phyloP scores from a whole-genome alignment of 2,797 vertebrate genomes.

The Astyanax mexicanus region DNA sequence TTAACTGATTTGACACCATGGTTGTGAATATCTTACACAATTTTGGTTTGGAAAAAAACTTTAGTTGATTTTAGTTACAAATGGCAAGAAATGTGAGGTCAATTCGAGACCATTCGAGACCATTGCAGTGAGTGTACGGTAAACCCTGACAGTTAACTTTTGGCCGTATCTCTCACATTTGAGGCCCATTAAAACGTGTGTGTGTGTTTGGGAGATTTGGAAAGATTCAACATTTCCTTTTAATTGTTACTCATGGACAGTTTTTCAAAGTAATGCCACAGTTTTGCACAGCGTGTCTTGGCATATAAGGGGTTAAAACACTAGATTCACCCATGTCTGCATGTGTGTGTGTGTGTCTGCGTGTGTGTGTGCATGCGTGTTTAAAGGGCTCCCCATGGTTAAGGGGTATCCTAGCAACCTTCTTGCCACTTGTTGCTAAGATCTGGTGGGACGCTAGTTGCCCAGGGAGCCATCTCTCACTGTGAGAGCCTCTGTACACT shows the following conservation, averaged over 20 bases:
- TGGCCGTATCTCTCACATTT: conserved; percentile 13
- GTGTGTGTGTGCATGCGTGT: background rate
- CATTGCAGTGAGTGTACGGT: background rate
- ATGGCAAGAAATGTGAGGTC: background rate
- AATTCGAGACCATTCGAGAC: too few species aligned
- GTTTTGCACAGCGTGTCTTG: background rate
- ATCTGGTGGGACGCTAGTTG: conserved; percentile 46
- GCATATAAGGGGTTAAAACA: conserved; percentile 10
- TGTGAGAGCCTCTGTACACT: conserved; percentile 51
- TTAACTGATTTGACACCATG: too few species aligned
- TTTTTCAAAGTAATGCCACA: background rate
- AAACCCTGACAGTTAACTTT: conserved; percentile 18
- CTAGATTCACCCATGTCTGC: too few species aligned
- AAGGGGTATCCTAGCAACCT: conserved; percentile 49
- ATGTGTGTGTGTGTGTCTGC: background rate
- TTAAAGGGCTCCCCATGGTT: conserved; percentile 39
- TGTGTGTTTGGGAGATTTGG: too few species aligned
- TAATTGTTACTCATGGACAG: background rate
- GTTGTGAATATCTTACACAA: too few species aligned
- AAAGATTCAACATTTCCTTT: too few species aligned
- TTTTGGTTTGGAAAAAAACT: too few species aligned
- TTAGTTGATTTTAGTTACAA: background rate
- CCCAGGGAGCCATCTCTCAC: conserved; percentile 46
- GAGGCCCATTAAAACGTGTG: background rate
- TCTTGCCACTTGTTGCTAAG: conserved; percentile 57